Percentiles rank a stretch among this genome's conserved stretches.
phyloP scores from a whole-genome alignment of 2,113 vertebrate species.

The Megaceryle torquata region DNA sequence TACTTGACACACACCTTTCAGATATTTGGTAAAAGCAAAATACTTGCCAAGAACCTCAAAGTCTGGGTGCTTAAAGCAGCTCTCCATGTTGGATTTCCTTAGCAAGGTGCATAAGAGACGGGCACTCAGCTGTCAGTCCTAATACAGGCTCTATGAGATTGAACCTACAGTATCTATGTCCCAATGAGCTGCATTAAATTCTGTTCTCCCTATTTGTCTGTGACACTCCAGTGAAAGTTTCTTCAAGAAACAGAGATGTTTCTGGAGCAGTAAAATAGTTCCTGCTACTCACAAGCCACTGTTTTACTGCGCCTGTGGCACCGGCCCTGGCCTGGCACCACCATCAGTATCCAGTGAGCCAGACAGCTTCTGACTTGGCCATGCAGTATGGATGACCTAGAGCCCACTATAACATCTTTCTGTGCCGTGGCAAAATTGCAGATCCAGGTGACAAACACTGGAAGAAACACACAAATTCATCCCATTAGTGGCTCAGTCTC shows the following conservation, averaged over 20 bases:
- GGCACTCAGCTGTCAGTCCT: neutral
- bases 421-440: neutral
- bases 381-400: neutral
- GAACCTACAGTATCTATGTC: neutral
- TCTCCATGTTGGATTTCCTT: neutral
- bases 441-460: fast-evolving
- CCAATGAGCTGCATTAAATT: fast-evolving
- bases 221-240: neutral
- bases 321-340: neutral
- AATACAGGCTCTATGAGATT: neutral
- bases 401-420: neutral
- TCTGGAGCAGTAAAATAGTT: neutral
- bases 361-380: neutral
- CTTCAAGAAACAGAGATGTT: neutral
- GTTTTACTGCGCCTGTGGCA: neutral
- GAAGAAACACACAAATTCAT: neutral
- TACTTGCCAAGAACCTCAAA: neutral
- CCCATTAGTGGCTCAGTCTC: neutral
- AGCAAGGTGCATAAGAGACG: neutral
- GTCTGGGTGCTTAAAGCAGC: neutral
- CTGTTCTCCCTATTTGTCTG: neutral
- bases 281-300: neutral
- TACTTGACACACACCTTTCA: too few species aligned
- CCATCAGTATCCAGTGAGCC: neutral
- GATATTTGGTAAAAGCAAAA: neutral